Evolutionary conservation across 2,797 vertebrate genomes (phyloP).

Genomic region (Sebastes steindachneri): DNA sequence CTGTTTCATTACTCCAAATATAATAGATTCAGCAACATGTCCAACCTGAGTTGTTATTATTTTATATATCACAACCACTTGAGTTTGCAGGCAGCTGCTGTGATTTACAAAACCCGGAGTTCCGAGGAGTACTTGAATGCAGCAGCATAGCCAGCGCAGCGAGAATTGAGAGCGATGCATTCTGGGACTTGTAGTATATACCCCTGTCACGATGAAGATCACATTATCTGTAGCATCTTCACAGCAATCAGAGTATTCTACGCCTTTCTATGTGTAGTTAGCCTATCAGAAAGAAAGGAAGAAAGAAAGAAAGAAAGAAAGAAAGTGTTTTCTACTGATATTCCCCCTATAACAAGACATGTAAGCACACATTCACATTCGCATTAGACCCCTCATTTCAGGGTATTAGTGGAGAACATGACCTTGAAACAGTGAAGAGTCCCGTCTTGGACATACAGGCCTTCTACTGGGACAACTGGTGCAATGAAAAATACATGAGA

Average conservation of each 20-base stretch:
- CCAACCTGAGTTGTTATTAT: neutral
- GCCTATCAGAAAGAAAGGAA: neutral
- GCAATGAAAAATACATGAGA: conserved; percentile 72
- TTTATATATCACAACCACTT: neutral
- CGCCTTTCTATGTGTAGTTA: too few relatives aligned
- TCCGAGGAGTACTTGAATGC: conserved; percentile 52
- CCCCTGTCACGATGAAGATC: conserved; percentile 21
- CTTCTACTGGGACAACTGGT: conserved; percentile 31
- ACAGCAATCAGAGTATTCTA: neutral
- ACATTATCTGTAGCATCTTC: neutral
- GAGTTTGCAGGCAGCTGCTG: neutral
- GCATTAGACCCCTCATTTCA: neutral
- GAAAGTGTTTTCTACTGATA: neutral
- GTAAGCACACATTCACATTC: neutral
- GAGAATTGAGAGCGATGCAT: conserved; percentile 58
- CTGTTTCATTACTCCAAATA: neutral
- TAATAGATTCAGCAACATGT: neutral
- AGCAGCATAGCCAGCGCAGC: conserved; percentile 22
- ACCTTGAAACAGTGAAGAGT: conserved; percentile 40
- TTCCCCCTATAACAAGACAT: neutral
- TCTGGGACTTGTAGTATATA: conserved; percentile 79
- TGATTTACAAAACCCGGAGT: neutral
- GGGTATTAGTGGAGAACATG: conserved; percentile 19
- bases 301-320: conserved; percentile 12
- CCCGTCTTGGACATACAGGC: conserved; percentile 12